phyloP scores from a whole-genome alignment of 2,888 invertebrate species.

The Epiblema foenella region DNA sequence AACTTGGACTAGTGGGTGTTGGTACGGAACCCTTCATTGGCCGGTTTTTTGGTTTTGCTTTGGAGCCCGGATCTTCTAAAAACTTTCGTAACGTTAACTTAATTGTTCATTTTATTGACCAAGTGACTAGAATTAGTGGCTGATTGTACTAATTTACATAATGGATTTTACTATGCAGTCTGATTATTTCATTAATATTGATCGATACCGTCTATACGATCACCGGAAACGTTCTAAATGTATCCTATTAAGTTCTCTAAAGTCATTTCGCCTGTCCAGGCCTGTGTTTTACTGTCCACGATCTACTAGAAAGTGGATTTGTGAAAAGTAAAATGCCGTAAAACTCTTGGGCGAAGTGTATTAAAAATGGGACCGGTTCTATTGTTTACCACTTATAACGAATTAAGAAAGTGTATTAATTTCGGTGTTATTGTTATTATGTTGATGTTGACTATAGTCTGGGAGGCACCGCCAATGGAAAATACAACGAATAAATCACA shows the following conservation, averaged over 20 bases:
- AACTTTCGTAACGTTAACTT: not conserved
- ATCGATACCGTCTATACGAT: conserved; percentile 6
- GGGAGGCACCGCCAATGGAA: not conserved
- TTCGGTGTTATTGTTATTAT: not conserved
- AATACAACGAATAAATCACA: not conserved
- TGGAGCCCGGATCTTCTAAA: not conserved
- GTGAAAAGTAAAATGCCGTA: conserved; percentile 31
- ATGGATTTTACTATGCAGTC: not conserved
- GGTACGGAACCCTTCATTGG: too few relatives aligned
- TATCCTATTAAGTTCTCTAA: conserved; percentile 16
- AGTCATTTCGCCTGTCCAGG: conserved; percentile 16
- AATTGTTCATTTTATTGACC: not conserved
- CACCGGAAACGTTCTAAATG: conserved; percentile 32
- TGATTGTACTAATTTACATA: conserved; percentile 8
- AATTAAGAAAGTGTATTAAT: not conserved
- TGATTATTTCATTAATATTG: conserved; percentile 4
- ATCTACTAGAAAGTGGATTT: conserved; percentile 32
- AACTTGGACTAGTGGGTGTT: too few relatives aligned
- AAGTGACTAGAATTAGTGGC: not conserved
- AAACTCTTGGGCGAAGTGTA: not conserved
- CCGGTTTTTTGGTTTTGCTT: too few relatives aligned
- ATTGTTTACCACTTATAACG: not conserved
- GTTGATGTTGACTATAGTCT: not conserved
- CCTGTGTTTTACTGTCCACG: conserved; percentile 30
- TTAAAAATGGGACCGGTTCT: conserved; percentile 20